phyloP scores from a whole-genome alignment of 2,888 invertebrate species.

The Schrankia costaestrigalis region DNA sequence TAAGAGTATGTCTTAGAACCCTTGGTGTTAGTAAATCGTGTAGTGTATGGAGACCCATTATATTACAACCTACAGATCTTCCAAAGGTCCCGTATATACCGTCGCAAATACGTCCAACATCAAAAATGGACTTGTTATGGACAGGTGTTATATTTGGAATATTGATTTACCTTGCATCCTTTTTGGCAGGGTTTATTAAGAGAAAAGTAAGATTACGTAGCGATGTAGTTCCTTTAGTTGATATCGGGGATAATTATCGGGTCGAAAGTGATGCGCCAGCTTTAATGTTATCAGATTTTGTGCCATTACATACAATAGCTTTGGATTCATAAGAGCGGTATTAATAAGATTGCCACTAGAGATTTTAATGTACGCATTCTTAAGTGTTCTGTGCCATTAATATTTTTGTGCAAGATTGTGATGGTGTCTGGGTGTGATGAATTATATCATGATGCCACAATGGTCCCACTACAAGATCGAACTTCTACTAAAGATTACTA shows the following conservation, averaged over 20 bases:
- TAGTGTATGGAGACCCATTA: conserved; percentile 25
- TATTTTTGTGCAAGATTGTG: neutral
- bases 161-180: conserved; percentile 41
- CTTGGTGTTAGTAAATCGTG: conserved; percentile 33
- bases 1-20: conserved; percentile 37
- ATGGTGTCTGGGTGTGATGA: no score
- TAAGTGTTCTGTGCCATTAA: no score
- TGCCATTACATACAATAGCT: conserved; percentile 41
- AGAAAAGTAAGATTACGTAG: conserved; percentile 13
- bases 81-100: neutral
- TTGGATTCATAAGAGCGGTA: conserved; percentile 31
- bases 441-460: no score
- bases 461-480: no score
- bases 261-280: conserved; percentile 54
- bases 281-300: conserved; percentile 49
- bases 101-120: conserved; percentile 5
- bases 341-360: conserved; percentile 3
- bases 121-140: conserved; percentile 42
- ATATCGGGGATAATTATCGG: conserved; percentile 35
- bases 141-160: conserved; percentile 48
- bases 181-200: conserved; percentile 37
- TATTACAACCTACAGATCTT: neutral
- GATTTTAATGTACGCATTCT: conserved; percentile 3
- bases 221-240: conserved; percentile 53
- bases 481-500: no score